These are phyloP conservation scores for Pteromalus puparum DNA, from an alignment of 1,140 invertebrate species.

Conservation along the genomic window DNA sequence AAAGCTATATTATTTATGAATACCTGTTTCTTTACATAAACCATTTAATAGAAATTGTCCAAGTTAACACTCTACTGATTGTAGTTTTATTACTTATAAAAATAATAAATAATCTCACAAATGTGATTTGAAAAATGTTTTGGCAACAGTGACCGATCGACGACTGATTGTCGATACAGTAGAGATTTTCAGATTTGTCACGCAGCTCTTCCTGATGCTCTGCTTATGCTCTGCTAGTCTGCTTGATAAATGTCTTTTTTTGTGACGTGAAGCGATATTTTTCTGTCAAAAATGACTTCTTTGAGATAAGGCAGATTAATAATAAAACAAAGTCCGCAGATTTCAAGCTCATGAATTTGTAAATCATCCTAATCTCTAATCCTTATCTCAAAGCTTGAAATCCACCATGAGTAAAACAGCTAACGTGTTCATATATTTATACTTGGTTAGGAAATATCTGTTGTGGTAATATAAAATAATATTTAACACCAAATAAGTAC, in stretches of 20 bases:
- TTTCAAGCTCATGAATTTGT: not conserved
- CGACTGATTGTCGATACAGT: not conserved
- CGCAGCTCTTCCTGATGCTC: too few relatives aligned
- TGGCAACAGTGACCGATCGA: slow-evolving; percentile 17
- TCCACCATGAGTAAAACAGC: slow-evolving; percentile 15
- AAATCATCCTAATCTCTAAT: not conserved
- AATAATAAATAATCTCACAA: too few relatives aligned
- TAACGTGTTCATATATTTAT: slow-evolving; percentile 4
- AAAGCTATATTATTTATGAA: too few relatives aligned
- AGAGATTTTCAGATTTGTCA: not conserved
- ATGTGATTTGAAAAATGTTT: not conserved
- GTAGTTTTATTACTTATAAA: too few relatives aligned
- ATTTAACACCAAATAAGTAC: not conserved
- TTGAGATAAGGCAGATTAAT: not conserved
- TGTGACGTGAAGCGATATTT: slow-evolving; percentile 4
- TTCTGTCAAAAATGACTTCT: slow-evolving; percentile 20
- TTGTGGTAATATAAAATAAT: not conserved
- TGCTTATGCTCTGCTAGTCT: too few relatives aligned
- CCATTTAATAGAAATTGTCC: too few relatives aligned
- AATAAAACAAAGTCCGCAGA: not conserved
- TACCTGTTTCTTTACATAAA: too few relatives aligned
- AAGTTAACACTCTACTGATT: too few relatives aligned
- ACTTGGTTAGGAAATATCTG: slow-evolving; percentile 8
- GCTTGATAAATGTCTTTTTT: slow-evolving; percentile 27
- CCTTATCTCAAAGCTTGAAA: not conserved